Base-by-base conservation (phyloP, 1,140 invertebrate genomes). In the Vanessa atalanta region DNA sequence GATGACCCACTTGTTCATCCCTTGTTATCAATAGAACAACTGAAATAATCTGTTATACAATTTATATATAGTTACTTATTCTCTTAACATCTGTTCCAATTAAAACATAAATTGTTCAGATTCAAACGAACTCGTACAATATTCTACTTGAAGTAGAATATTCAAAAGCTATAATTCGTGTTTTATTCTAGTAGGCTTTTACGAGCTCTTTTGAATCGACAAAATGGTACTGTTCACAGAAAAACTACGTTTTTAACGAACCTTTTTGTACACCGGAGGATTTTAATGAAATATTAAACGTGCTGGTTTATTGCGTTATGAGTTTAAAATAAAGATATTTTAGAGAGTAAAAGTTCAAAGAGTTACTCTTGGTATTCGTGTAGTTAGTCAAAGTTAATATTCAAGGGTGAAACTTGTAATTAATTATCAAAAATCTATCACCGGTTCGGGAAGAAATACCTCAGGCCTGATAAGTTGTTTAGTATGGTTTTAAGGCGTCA, bases 181-280 rank as follows among this genome's bases (percentile, higher is more conserved):
- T 68, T 68, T 43, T 55, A 55, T 68, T 68, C 65, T 55, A 68
- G 66, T 68, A 68, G 50, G 50, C 66, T 51, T 66, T 66, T 66
- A 66, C 43, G 47, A 65, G 47, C 65, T 55, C 50, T 68, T 68
- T 68, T 68, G 31, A 68, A 55, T 55, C 37, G 51, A 57, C 66
- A 47, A 68, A 61, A 68, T 43, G 66, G 47, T 68, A 20, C 50
- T 20, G 37, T 67, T 37, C 65, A 16, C n/a, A 43, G 12, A 37
- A 67, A 55, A 31, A 20, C 51, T 20, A 68, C 31, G 26, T 53
- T 51, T 68, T 57, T 9, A 61, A 31, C 14, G 12, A 26, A 61
- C 1, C 14, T 61, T 61, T 61, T 57, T 61, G n/a, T 61, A n/a
- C 31, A 61, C 57, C 26, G 37, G 14, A n/a, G 65, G 51, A 55